These are phyloP conservation scores for Pegoplata infirma DNA, from an alignment of 2,888 invertebrate genomes.

Conservation along the genomic window DNA sequence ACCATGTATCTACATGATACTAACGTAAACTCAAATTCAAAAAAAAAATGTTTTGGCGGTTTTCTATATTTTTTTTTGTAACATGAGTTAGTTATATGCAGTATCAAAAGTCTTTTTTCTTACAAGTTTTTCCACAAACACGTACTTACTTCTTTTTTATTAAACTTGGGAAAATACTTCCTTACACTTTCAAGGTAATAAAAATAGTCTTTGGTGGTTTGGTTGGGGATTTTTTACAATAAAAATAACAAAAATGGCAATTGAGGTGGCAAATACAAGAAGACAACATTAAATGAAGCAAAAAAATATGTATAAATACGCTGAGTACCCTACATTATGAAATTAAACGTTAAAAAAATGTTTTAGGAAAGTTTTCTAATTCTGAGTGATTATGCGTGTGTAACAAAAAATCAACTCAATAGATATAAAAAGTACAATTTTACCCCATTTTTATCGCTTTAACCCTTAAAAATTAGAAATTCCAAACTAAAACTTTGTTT, in stretches of 20 bases:
- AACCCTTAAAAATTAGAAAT: no score
- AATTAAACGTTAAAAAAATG: no score
- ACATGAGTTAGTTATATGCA: conserved; percentile 1
- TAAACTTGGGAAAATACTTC: conserved; percentile 44
- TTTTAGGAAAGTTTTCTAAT: no score
- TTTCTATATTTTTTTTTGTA: background rate
- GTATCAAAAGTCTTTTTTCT: background rate
- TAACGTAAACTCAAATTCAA: background rate
- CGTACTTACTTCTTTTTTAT: conserved; percentile 28
- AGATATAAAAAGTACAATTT: no score
- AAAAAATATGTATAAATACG: background rate
- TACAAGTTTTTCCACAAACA: conserved; percentile 43
- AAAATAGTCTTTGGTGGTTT: conserved; percentile 34
- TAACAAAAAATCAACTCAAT: no score
- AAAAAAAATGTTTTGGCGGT: conserved; percentile 3
- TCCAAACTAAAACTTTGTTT: no score
- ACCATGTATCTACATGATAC: background rate
- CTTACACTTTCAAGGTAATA: conserved; percentile 57
- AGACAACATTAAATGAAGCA: background rate
- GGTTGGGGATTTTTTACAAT: background rate
- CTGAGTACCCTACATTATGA: background rate
- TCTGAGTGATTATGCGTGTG: no score
- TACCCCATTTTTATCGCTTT: no score
- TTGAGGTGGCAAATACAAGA: conserved; percentile 8
- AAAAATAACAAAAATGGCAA: conserved; percentile 11